phyloP scores from a whole-genome alignment of 2,888 invertebrate genomes.

The Galerucella calmariensis region DNA sequence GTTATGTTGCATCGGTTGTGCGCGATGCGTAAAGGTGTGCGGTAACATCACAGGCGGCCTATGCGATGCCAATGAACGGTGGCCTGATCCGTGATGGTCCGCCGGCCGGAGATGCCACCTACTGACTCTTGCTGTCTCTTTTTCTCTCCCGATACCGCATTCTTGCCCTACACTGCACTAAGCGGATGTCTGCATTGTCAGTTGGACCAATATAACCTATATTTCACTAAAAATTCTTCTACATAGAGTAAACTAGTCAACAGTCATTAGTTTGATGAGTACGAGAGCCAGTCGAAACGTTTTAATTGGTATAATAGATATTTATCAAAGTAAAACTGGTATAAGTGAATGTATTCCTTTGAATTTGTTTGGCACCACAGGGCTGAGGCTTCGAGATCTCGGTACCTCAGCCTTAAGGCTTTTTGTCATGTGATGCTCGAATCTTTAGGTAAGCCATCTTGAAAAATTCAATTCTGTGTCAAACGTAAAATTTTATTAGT shows the following conservation, averaged over 20 bases:
- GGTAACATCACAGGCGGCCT: constrained; percentile 56
- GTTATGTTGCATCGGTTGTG: constrained; percentile 49
- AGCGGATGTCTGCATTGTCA: constrained; percentile 26
- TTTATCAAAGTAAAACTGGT: too few species aligned
- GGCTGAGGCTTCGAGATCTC: too few species aligned
- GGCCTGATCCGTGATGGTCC: constrained; percentile 29
- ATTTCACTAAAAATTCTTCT: not conserved
- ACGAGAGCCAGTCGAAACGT: too few species aligned
- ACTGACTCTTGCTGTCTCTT: constrained; percentile 42
- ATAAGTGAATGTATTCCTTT: too few species aligned
- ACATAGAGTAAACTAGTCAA: not conserved
- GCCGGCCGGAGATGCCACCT: constrained; percentile 52
- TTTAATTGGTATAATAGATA: too few species aligned
- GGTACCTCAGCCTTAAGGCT: too few species aligned
- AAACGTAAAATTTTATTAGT: too few species aligned
- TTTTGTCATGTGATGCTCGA: too few species aligned
- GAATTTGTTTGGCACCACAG: too few species aligned
- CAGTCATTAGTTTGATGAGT: not conserved
- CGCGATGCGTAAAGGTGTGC: constrained; percentile 51
- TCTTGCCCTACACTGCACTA: constrained; percentile 51
- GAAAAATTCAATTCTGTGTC: too few species aligned
- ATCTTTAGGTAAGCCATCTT: too few species aligned
- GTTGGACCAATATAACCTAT: constrained; percentile 28
- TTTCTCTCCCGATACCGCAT: constrained; percentile 48
- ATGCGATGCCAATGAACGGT: constrained; percentile 45